Base-by-base conservation (phyloP, 2,888 invertebrate genomes). In the Hylaea fasciaria region DNA sequence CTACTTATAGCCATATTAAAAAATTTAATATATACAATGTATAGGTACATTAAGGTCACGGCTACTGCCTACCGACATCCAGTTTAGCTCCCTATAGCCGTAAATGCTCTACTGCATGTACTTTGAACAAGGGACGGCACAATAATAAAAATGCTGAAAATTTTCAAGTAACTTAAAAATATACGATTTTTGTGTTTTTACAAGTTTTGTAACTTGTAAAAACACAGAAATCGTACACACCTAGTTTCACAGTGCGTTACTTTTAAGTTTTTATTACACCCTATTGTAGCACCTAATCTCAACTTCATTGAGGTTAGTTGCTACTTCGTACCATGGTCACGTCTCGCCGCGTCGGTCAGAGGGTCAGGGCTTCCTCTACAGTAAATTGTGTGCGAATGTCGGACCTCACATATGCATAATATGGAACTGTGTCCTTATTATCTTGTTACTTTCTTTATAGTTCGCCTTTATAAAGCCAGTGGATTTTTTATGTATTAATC, bases 311-410 rank as follows among this genome's bases (percentile, higher is more conserved):
- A 56, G 65, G 64, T 67, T 53, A 60, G 56, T 52, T 48, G 63
- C 50, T 58, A 41, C 44, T 78, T 68, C 47, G 71, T 62, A 77
- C 62, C 66, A 62, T 61, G 65, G 78, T 82, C 85, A 86, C 85
- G 85, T 82, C 62, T 71, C 69, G 60, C 64, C 71, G 58, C 65
- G 37, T n/a, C 74, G 72, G 78, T 76, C 72, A 74, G 70, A 72
- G 82, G 84, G 83, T 85, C 80, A 78, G 71, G 32, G 77, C 75
- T 71, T 76, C 74, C 73, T 69, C 69, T 73, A 74, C 74, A 80
- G 77, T 82, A 82, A 82, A 85, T 82, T 76, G 80, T 82, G 79
- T 80, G 74, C 72, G 76, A 80, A 80, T 73, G 66, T 68, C 66
- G 62, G 69, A 58, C 64, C 70, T 69, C 76, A 63, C 71, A 73